A percentile compares a stretch with the other conserved stretches of the same genome.
phyloP scores from a whole-genome alignment of 1,140 invertebrate genomes.

The Drosophila sucinea region DNA sequence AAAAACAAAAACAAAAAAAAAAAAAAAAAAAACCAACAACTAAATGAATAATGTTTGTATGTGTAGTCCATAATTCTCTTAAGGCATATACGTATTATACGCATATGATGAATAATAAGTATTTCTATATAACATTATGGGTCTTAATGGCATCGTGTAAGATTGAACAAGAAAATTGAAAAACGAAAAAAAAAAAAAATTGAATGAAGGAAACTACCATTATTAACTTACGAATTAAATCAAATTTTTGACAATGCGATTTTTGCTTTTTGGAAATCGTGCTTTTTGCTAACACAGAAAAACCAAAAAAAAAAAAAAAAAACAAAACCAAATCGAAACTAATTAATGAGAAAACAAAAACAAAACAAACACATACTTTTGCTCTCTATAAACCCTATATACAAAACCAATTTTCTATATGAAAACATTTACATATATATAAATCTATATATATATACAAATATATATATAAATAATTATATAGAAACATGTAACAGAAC shows the following conservation, averaged over 20 bases:
- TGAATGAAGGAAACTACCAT: conserved; percentile 53
- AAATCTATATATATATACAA: conserved; percentile 39
- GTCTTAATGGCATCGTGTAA: conserved; percentile 45
- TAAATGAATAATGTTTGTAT: conserved; percentile 62
- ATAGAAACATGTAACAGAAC: conserved; percentile 43
- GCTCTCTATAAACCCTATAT: conserved; percentile 73
- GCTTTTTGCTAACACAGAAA: conserved; percentile 66
- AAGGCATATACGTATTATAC: conserved; percentile 52
- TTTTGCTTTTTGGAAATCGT: conserved; percentile 79
- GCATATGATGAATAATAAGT: conserved; percentile 32
- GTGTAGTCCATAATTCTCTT: conserved; percentile 75
- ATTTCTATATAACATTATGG: conserved; percentile 45
- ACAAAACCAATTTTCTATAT: conserved; percentile 69
- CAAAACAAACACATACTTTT: conserved; percentile 50
- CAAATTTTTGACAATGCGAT: conserved; percentile 77
- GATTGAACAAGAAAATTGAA: conserved; percentile 11
- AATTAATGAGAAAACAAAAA: conserved; percentile 53
- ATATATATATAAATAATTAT: conserved; percentile 24
- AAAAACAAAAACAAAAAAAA: conserved; percentile 17
- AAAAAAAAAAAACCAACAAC: conserved; percentile 8
- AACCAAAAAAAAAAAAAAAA: conserved; percentile 37
- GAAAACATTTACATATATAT: conserved; percentile 52
- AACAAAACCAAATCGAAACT: conserved; percentile 33
- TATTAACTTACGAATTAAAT: conserved; percentile 74
- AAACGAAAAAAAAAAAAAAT: conserved; percentile 18